phyloP scores from a whole-genome alignment of 2,888 invertebrate genomes.

The Patella depressa region DNA sequence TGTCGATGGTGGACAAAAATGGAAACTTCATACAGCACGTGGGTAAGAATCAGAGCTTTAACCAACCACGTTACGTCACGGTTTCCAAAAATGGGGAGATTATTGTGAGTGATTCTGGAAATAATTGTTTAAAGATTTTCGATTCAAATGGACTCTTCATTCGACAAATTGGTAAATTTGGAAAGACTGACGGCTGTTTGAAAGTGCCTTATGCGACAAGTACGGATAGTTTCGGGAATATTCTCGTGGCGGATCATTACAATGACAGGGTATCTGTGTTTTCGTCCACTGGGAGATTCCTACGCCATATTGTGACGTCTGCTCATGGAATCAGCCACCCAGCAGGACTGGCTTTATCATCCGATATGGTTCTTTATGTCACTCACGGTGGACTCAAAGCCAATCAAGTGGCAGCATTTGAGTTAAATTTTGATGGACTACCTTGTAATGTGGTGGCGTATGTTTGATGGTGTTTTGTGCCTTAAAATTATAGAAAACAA shows the following conservation, averaged over 20 bases:
- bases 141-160: slow-evolving; percentile 71
- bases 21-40: slow-evolving; percentile 61
- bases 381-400: slow-evolving; percentile 50
- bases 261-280: slow-evolving; percentile 66
- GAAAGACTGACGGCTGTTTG: slow-evolving; percentile 72
- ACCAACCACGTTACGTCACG: slow-evolving; percentile 72
- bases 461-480: not conserved
- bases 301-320: slow-evolving; percentile 49
- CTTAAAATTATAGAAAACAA: too few species aligned
- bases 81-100: slow-evolving; percentile 70
- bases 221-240: slow-evolving; percentile 71
- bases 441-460: not conserved
- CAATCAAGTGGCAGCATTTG: slow-evolving; percentile 40
- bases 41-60: slow-evolving; percentile 66
- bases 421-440: slow-evolving; percentile 21
- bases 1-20: slow-evolving; percentile 67
- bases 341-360: slow-evolving; percentile 43
- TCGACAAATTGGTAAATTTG: slow-evolving; percentile 72
- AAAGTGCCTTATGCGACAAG: slow-evolving; percentile 73
- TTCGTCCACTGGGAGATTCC: slow-evolving; percentile 50
- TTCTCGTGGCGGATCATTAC: slow-evolving; percentile 74
- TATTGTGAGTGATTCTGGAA: slow-evolving; percentile 73
- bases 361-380: slow-evolving; percentile 40
- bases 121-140: slow-evolving; percentile 73
- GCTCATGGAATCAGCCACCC: slow-evolving; percentile 46